These are phyloP conservation scores for Noctilio leporinus DNA, from an alignment of 2,113 vertebrate species.

Conservation along the genomic window DNA sequence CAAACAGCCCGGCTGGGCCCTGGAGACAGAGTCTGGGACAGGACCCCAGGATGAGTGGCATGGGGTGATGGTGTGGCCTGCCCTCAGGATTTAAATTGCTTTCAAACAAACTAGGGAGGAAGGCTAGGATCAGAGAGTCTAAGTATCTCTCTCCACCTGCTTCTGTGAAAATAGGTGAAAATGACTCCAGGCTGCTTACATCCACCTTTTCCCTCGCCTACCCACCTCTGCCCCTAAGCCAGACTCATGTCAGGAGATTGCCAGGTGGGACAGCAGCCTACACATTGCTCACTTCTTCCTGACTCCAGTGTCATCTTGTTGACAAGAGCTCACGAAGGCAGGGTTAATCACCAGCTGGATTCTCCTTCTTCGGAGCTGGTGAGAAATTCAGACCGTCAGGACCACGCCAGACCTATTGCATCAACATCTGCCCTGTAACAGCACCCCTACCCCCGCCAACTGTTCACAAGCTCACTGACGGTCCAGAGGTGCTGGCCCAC, in stretches of 20 bases:
- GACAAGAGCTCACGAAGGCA: not conserved
- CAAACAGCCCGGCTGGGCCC: not conserved
- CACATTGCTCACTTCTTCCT: not conserved
- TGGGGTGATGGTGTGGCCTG: not conserved
- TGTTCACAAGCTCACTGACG: rapidly evolving
- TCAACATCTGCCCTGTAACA: not conserved
- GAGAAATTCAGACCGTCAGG: not conserved
- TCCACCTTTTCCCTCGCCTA: not conserved
- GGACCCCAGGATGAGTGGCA: not conserved
- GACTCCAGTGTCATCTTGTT: not conserved
- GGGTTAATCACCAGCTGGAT: not conserved
- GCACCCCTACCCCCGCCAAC: not conserved
- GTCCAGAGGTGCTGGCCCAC: not conserved
- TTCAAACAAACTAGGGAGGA: not conserved
- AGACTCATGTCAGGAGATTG: rapidly evolving
- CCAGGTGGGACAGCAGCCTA: not conserved
- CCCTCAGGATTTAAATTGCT: not conserved
- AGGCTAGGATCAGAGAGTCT: not conserved
- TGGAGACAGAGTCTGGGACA: too few species aligned
- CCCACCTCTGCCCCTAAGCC: not conserved
- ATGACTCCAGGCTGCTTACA: not conserved
- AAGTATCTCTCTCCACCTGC: not conserved
- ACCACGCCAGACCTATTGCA: rapidly evolving
- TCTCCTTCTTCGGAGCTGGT: not conserved
- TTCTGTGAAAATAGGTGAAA: not conserved